phyloP scores from a whole-genome alignment of 2,797 vertebrate species.

The Gymnoscopelus braueri region DNA sequence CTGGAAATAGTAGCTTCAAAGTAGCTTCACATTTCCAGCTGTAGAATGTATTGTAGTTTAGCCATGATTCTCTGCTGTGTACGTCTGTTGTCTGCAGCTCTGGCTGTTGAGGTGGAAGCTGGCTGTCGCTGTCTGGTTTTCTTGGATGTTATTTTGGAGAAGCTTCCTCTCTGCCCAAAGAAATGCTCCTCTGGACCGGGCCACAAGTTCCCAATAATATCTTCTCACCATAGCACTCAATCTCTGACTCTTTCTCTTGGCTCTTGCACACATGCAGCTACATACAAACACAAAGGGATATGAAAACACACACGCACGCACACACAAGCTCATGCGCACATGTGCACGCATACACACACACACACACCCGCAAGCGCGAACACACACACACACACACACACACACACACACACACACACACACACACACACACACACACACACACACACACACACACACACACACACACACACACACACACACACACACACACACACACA shows the following conservation, averaged over 20 bases:
- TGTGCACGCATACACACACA: background rate
- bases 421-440: too few relatives aligned
- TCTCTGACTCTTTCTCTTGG: constrained; percentile 13
- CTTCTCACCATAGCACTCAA: constrained; percentile 34
- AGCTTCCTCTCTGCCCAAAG: constrained; percentile 29
- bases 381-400: background rate
- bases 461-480: background rate
- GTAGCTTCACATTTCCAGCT: background rate
- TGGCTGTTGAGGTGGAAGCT: too few relatives aligned
- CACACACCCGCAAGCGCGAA: constrained; percentile 22
- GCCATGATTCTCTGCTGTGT: too few relatives aligned
- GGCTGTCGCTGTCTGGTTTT: constrained; percentile 26
- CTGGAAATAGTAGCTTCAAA: background rate
- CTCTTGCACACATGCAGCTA: background rate
- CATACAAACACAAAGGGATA: background rate
- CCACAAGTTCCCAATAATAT: constrained; percentile 37
- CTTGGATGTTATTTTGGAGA: constrained; percentile 40
- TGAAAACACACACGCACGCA: background rate
- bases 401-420: background rate
- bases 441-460: background rate
- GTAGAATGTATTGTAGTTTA: background rate
- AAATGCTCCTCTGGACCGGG: constrained; percentile 42
- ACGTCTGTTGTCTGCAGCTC: too few relatives aligned
- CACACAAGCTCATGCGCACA: background rate
- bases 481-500: background rate